phyloP scores from a whole-genome alignment of 2,888 invertebrate species.

The Eupeodes latifasciatus region DNA sequence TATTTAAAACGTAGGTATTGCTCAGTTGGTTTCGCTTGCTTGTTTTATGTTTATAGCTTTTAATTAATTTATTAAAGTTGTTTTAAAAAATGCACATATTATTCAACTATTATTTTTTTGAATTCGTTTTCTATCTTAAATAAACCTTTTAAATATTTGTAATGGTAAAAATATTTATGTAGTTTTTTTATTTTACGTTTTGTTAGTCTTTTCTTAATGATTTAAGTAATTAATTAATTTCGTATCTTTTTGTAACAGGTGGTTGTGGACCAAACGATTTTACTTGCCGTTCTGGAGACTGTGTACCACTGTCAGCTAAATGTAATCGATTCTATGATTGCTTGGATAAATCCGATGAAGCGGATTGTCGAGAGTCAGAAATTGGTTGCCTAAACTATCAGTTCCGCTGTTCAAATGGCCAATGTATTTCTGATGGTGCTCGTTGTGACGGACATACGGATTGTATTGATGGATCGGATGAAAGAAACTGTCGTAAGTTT shows the following conservation, averaged over 20 bases:
- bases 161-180: not conserved
- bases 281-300: slow-evolving; percentile 88
- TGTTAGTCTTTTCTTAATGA: not conserved
- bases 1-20: no score
- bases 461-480: slow-evolving; percentile 87
- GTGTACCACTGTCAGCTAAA: slow-evolving; percentile 86
- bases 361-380: slow-evolving; percentile 84
- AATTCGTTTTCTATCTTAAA: no score
- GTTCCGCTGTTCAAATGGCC: slow-evolving; percentile 83
- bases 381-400: slow-evolving; percentile 80
- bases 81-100: no score
- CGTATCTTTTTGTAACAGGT: slow-evolving; percentile 83
- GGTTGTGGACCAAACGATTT: slow-evolving; percentile 88
- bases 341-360: slow-evolving; percentile 88
- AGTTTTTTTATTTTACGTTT: not conserved
- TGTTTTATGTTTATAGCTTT: no score
- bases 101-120: no score
- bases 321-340: slow-evolving; percentile 89
- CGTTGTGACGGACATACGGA: slow-evolving; percentile 86
- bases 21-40: no score
- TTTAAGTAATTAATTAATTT: not conserved
- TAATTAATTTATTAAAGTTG: no score
- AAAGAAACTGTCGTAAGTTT: slow-evolving; percentile 85
- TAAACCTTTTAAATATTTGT: no score
- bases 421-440: slow-evolving; percentile 80